Conservation (phyloP, 1,140 invertebrate genomes). For the Drosophila watanabei region DNA sequence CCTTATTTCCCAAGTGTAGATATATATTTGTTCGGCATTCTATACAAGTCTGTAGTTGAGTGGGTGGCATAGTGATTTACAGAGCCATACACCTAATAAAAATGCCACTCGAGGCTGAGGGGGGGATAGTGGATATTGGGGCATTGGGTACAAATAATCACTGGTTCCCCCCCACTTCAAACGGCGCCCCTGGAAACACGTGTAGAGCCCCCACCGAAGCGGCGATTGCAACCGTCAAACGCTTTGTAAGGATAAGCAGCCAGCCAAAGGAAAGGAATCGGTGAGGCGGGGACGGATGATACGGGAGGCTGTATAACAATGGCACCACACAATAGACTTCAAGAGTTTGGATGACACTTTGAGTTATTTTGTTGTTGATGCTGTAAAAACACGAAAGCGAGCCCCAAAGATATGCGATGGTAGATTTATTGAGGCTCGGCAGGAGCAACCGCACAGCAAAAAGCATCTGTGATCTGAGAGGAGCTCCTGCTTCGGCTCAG, state of each 20-base stretch:
- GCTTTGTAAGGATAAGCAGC: conserved; percentile 68
- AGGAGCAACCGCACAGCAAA: conserved; percentile 26
- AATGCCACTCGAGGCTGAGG: conserved; percentile 40
- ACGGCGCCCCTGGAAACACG: conserved; percentile 53
- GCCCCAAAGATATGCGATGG: conserved; percentile 70
- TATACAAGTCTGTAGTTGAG: conserved; percentile 15
- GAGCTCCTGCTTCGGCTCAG: neutral
- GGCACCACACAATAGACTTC: conserved; percentile 77
- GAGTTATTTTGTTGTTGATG: conserved; percentile 82
- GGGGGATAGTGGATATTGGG: conserved; percentile 27
- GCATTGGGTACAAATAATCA: conserved; percentile 41
- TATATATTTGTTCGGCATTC: conserved; percentile 19
- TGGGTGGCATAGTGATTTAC: conserved; percentile 68
- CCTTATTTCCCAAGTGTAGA: conserved; percentile 7
- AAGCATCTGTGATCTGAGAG: conserved; percentile 9
- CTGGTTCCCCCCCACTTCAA: conserved; percentile 13
- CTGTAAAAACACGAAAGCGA: conserved; percentile 62
- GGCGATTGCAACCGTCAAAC: conserved; percentile 72
- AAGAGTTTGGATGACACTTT: conserved; percentile 82
- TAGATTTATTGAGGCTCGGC: conserved; percentile 72
- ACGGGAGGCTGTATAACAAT: conserved; percentile 51
- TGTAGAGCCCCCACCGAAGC: conserved; percentile 47
- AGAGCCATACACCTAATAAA: conserved; percentile 54
- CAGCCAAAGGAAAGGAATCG: conserved; percentile 4
- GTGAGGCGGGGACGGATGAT: no score